phyloP scores from a whole-genome alignment of 2,797 vertebrate species.

The Astyanax mexicanus region DNA sequence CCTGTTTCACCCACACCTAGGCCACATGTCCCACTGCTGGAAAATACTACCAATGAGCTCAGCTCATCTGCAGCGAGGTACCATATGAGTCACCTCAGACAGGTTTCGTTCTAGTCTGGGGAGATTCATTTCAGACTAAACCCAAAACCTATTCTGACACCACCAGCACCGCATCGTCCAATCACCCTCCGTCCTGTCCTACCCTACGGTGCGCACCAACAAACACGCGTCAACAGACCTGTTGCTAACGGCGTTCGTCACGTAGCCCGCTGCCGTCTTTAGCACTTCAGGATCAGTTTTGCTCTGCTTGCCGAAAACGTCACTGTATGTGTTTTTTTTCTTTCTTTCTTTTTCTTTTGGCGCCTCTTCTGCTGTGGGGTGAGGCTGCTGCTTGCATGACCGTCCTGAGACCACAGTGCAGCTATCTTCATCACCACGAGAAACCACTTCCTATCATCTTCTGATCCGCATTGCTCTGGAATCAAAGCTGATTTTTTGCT shows the following conservation, averaged over 20 bases:
- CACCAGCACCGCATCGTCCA: slow-evolving; percentile 22
- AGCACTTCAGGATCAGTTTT: background rate
- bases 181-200: background rate
- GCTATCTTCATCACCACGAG: slow-evolving; percentile 69
- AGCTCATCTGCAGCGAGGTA: slow-evolving; percentile 4
- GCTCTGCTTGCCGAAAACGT: slow-evolving; percentile 34
- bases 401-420: slow-evolving; percentile 72
- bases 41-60: slow-evolving; percentile 41
- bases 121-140: slow-evolving; percentile 38
- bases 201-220: background rate
- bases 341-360: slow-evolving; percentile 45
- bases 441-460: slow-evolving; percentile 80
- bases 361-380: slow-evolving; percentile 52
- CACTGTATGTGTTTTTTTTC: slow-evolving; percentile 33
- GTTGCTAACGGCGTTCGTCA: background rate
- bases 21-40: slow-evolving; percentile 32
- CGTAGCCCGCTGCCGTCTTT: background rate
- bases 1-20: slow-evolving; percentile 44
- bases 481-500: slow-evolving; percentile 73
- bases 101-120: slow-evolving; percentile 47
- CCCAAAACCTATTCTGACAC: slow-evolving; percentile 40
- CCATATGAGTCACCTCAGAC: slow-evolving; percentile 45
- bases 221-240: background rate
- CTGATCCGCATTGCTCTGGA: slow-evolving; percentile 63
- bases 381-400: slow-evolving; percentile 61